Evolutionary conservation across 2,113 vertebrate genomes (phyloP).

Genomic region (Poecilia latipinna): DNA sequence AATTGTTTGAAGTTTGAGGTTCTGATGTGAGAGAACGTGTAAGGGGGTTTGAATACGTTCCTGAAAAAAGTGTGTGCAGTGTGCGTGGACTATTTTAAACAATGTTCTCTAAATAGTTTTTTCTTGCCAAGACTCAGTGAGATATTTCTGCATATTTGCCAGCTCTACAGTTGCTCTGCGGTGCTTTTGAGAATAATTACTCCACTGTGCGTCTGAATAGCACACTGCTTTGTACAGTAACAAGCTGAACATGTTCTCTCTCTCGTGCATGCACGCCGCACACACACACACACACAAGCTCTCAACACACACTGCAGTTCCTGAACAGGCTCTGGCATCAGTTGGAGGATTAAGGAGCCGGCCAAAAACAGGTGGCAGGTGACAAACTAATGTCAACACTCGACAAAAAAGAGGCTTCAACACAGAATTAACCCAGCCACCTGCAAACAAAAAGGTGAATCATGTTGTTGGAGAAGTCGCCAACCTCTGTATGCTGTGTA

Average conservation of each 20-base stretch:
- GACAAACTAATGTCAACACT: conserved; percentile 46
- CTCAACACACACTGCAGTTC: conserved; percentile 16
- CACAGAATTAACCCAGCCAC: conserved; percentile 35
- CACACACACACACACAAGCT: too few relatives aligned
- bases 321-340: conserved; percentile 40
- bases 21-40: too few relatives aligned
- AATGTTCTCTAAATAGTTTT: neutral
- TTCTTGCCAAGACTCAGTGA: neutral
- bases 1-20: too few relatives aligned
- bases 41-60: neutral
- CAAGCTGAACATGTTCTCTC: neutral
- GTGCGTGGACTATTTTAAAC: neutral
- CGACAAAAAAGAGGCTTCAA: conserved; percentile 30
- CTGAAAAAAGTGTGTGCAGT: conserved; percentile 23
- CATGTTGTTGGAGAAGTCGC: conserved; percentile 24
- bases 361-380: conserved; percentile 66
- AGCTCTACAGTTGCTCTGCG: neutral
- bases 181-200: conserved; percentile 24
- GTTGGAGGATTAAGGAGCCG: conserved; percentile 49
- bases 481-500: conserved; percentile 19
- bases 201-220: neutral
- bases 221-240: conserved; percentile 47
- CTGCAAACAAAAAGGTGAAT: conserved; percentile 49
- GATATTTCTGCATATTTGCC: neutral
- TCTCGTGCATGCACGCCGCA: neutral